phyloP scores from a whole-genome alignment of 2,113 vertebrate genomes.

The Ciconia stormi region DNA sequence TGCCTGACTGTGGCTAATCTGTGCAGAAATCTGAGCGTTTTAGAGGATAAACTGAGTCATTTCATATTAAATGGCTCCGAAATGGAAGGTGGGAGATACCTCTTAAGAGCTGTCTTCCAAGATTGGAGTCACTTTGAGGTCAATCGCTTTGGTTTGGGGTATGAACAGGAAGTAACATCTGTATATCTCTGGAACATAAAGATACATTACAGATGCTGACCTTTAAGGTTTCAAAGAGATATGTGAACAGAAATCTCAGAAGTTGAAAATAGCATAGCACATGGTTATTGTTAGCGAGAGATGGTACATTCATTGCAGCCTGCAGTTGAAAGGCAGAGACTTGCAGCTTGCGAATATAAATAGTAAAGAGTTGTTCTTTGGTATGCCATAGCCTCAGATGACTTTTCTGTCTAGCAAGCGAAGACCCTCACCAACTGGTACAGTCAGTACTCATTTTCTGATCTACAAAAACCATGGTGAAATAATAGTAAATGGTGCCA shows the following conservation, averaged over 20 bases:
- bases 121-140: background rate
- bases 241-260: background rate
- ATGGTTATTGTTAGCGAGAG: background rate
- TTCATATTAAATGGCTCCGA: background rate
- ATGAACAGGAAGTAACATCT: conserved; percentile 23
- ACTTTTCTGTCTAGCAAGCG: background rate
- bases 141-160: background rate
- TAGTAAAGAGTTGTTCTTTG: background rate
- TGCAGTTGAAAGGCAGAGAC: background rate
- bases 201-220: conserved; percentile 8
- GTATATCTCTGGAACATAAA: background rate
- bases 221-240: background rate
- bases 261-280: background rate
- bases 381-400: background rate
- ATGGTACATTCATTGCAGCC: background rate
- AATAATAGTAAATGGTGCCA: background rate
- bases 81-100: background rate
- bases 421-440: background rate
- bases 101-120: background rate
- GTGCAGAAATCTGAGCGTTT: background rate
- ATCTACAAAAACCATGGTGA: background rate
- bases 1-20: background rate
- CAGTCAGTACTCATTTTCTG: background rate
- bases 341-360: background rate
- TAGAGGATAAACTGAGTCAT: background rate